Evolutionary conservation across 2,888 invertebrate species (phyloP), one percentile per base, ranked within the genome.

Genomic region (Drosophila parthenogenetica): DNA sequence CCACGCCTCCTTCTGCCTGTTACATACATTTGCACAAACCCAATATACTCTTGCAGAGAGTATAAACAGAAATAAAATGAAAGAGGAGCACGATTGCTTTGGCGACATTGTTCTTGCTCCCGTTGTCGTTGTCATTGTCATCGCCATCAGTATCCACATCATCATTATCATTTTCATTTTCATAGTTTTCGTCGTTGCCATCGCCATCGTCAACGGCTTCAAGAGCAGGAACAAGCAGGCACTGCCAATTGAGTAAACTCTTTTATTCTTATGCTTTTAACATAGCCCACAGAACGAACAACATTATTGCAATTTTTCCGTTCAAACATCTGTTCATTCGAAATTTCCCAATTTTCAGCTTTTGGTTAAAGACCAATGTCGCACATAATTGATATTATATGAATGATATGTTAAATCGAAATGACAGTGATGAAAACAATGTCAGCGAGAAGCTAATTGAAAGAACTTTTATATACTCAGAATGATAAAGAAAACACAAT

Each of bases 301-400:
- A 43, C 61, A 62, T 48, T 46, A 55, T 22, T 58, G 71, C 54
- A 61, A 72, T 67, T 62, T 67, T 50, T 45, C 54, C 55, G 5
- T 10, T 35, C 35, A 55, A 55, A 58, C 62, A 59, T 81, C 65
- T 62, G 65, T 59, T 69, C 57, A 66, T 45, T 65, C 51, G 57
- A 39, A 50, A 59, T 55, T 68, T 65, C 62, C 64, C 86, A 82
- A 79, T 79, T 85, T 73, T 54, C 83, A 82, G 80, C 55, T 65
- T 40, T 66, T 39, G 69, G 64, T 61, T 59, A 61, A 49, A 42
- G 64, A 32, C 49, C 37, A 43, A 43, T 42, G 66, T 49, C 35
- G 55, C 72, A 69, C 89, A 87, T 74, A 89, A 85, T 85, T 89
- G 82, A 89, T 85, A 79, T 89, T 87, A 84, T 85, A 84, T 89